Percentiles rank a stretch among this genome's conserved stretches.
phyloP scores from a whole-genome alignment of 1,140 invertebrate genomes.

The Himalopsyche phryganea region DNA sequence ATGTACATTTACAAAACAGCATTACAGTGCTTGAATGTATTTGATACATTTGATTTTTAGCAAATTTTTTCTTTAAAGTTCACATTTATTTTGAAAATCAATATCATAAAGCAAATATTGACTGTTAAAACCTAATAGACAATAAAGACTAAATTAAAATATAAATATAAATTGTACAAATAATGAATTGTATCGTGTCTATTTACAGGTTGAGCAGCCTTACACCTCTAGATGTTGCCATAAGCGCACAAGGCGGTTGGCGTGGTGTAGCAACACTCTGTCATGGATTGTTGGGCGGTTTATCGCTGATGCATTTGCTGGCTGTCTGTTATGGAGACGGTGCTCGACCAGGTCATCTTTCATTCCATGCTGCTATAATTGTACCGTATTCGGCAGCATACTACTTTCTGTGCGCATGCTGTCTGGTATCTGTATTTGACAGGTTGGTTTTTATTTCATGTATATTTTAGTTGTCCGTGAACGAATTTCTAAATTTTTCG shows the following conservation, averaged over 20 bases:
- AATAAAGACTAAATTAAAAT: no score
- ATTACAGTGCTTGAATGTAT: no score
- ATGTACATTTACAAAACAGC: no score
- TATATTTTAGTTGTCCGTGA: no score
- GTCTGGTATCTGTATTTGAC: conserved; percentile 48
- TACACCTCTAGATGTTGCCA: conserved; percentile 46
- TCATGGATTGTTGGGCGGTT: conserved; percentile 45
- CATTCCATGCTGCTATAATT: conserved; percentile 48
- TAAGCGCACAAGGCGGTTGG: conserved; percentile 46
- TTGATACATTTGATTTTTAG: no score
- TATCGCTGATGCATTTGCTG: conserved; percentile 48
- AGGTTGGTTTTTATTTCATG: no score
- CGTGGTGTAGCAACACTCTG: conserved; percentile 42
- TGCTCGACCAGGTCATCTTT: conserved; percentile 46
- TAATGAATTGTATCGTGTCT: background rate
- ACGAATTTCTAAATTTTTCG: no score
- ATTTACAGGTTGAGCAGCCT: conserved; percentile 44
- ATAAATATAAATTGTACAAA: no score
- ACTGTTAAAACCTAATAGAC: no score
- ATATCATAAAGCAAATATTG: no score
- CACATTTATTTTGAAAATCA: no score
- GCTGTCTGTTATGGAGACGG: conserved; percentile 48
- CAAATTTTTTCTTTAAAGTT: no score
- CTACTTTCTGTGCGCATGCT: conserved; percentile 49
- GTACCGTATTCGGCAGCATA: conserved; percentile 51